Base-by-base conservation (phyloP, 1,140 invertebrate genomes). In the Trachelipus rathkii region DNA sequence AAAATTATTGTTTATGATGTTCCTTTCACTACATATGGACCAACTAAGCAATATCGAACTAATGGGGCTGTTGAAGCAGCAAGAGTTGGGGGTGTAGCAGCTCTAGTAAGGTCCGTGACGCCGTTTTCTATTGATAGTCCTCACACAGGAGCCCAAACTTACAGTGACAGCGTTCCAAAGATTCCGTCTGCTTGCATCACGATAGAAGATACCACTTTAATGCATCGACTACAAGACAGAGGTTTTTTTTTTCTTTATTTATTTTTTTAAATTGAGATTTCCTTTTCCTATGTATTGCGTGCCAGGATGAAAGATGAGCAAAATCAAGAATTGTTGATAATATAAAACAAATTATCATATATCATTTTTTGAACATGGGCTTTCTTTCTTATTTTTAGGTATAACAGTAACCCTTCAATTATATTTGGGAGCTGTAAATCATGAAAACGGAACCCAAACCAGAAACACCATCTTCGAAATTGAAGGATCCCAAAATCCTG, bases 131-230 rank as follows among this genome's bases (percentile, higher is more conserved):
- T 92, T 10, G 86, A 89, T 78, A 88, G 88, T 0, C 90, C 90
- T 0, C 91, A 92, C 78, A n/a, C 91, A 0, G 91, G 91, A n/a
- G 86, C 87, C 81, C 89, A 91, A 85, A 79, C 78, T 15, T 93
- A 93, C 81, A 82, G 69, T 60, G 84, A 86, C 1, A 88, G 87
- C 82, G 86, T 90, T 5, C 87, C 84, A n/a, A 88, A 90, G 85
- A 94, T 95, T 79, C 93, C 93, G 15, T 88, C 89, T 10, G 92
- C 91, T 50, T 91, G 89, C 78, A 92, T 95, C 44, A 91, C 92
- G 0, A 84, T 90, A 11, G 93, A 94, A 87, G 93, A 95, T 86
- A 91, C 93, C 7, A 87, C 89, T 82, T 87, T 93, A 82, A 84
- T 95, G 68, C 83, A 88, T 71, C 87, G 93, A 84, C 86, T 93